A percentile compares a stretch with the other conserved stretches of the same genome.
Evolutionary conservation across 2,113 vertebrate genomes (phyloP).

Genomic region (Pygoscelis antarcticus): DNA sequence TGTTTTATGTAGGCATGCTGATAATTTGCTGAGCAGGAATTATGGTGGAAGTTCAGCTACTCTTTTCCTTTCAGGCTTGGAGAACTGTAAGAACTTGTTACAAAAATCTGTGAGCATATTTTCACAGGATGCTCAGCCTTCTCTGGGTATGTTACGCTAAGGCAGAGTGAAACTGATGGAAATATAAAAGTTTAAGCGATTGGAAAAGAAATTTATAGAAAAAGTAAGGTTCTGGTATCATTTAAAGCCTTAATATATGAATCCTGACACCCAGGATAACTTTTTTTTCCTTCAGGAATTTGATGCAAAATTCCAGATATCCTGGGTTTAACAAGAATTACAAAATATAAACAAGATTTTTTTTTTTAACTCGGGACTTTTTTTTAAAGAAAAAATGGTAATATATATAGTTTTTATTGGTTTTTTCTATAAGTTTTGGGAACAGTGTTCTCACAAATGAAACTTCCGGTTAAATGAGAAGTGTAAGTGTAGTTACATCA

Average conservation of each 20-base stretch:
- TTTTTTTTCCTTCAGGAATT: not conserved
- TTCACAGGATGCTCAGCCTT: not conserved
- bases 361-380: not conserved
- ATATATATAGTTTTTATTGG: not conserved
- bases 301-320: not conserved
- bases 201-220: not conserved
- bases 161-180: not conserved
- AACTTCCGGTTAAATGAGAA: not conserved
- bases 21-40: not conserved
- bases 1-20: not conserved
- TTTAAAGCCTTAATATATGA: not conserved
- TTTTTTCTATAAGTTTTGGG: not conserved
- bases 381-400: not conserved
- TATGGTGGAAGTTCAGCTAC: not conserved
- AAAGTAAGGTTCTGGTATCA: not conserved
- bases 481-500: not conserved
- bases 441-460: not conserved
- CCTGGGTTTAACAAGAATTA: not conserved
- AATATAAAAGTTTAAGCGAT: not conserved
- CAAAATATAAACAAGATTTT: not conserved
- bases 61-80: not conserved
- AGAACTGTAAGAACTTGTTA: not conserved
- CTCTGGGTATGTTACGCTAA: not conserved
- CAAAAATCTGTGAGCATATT: not conserved
- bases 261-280: not conserved